A percentile compares a stretch with the other conserved stretches of the same genome.
phyloP scores from a whole-genome alignment of 2,113 vertebrate genomes.

The Thermophis baileyi region DNA sequence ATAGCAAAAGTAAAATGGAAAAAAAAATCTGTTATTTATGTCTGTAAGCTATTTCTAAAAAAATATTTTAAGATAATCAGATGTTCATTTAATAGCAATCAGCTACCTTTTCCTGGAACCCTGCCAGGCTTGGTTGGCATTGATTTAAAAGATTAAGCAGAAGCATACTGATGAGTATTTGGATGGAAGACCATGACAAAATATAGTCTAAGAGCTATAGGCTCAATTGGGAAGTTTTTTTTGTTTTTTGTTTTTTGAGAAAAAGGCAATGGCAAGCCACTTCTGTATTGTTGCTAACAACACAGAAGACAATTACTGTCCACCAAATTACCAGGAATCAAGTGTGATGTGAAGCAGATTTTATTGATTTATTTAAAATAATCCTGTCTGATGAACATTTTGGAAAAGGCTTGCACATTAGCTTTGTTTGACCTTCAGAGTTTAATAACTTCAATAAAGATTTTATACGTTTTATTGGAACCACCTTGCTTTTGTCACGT shows the following conservation, averaged over 20 bases:
- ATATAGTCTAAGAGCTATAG: neutral
- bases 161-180: neutral
- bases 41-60: neutral
- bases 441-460: neutral
- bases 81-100: neutral
- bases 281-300: neutral
- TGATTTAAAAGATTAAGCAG: neutral
- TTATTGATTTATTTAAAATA: neutral
- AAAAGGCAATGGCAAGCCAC: neutral
- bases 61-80: neutral
- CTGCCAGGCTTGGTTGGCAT: neutral
- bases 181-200: neutral
- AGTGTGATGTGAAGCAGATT: neutral
- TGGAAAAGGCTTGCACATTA: neutral
- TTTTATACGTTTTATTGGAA: neutral
- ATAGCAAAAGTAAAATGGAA: neutral
- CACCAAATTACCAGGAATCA: neutral
- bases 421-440: neutral
- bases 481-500: neutral
- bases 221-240: neutral
- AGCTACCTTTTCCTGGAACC: neutral
- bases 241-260: neutral
- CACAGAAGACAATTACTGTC: neutral
- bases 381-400: neutral
- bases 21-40: neutral